Base-by-base conservation (phyloP, 2,113 vertebrate genomes). In the Dasyornis broadbenti region DNA sequence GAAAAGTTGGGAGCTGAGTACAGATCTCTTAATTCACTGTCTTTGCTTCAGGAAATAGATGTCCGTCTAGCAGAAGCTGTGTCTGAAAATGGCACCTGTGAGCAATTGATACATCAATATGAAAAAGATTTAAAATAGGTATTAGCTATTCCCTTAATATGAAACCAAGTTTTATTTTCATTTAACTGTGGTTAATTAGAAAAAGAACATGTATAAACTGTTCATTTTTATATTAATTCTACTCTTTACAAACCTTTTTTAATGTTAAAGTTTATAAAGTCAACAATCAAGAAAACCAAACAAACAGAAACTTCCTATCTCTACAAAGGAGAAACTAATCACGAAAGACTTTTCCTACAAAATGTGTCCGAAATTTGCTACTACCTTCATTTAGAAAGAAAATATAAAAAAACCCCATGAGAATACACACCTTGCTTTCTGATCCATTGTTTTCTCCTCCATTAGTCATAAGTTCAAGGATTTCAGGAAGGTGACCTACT, bases 401-500 rank as follows among this genome's bases (percentile, higher is more conserved):
- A 80, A 54, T n/a, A 6, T 7, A 6, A 56, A 52, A 17, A 76
- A 45, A 18, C 0, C 6, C 11, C 10, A 37, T 37, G 31, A 57
- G 45, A 52, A 79, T 40, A 57, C 75, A 60, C 94, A 99, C 99
- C 98, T 99, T 99, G 97, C 97, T 98, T 93, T 99, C 99, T 78
- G 98, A 96, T 15, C 97, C 97, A 94, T 93, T 97, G 87, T 96
- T 99, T 84, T 99, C 99, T 92, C 98, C 98, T 95, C 98, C 97
- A 59, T 98, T 98, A 65, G 98, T 96, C 96, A 99, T 98, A 27
- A 98, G 97, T 93, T 99, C 98, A 86, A 99, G 97, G 90, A 98
- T 99, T 97, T 99, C 99, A 90, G 99, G 99, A 89, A 99, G 97
- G 90, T 99, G 98, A 96, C 98, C 98, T 98, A 99, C 97, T 56